Evolutionary conservation across 1,140 invertebrate genomes (phyloP).

Genomic region (Drosophila sucinea): DNA sequence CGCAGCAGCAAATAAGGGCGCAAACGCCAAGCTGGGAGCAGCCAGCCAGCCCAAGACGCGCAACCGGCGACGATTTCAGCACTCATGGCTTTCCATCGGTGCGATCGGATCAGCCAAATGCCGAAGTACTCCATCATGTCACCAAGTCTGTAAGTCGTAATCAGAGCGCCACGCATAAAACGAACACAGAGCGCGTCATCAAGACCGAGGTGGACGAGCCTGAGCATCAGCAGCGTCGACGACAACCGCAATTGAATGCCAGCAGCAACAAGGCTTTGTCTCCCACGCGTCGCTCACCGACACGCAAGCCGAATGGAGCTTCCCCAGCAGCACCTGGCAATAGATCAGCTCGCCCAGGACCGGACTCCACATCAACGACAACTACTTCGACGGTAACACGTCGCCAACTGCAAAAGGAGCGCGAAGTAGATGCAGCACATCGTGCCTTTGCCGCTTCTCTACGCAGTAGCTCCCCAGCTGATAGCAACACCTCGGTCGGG

Average conservation of each 20-base stretch:
- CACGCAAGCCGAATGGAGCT: constrained; percentile 20
- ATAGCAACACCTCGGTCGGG: constrained; percentile 57
- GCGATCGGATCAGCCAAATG: constrained; percentile 56
- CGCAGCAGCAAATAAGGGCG: constrained; percentile 12
- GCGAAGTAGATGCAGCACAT: constrained; percentile 86
- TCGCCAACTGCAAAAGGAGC: constrained; percentile 82
- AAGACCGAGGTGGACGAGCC: constrained; percentile 69
- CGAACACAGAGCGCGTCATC: constrained; percentile 66
- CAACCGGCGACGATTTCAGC: constrained; percentile 44
- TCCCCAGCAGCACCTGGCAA: constrained; percentile 33
- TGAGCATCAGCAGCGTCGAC: constrained; percentile 40
- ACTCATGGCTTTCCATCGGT: constrained; percentile 69
- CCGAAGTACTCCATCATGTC: constrained; percentile 38
- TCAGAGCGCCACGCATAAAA: constrained; percentile 54
- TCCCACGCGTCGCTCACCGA: constrained; percentile 34
- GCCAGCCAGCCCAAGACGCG: constrained; percentile 33
- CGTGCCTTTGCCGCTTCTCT: constrained; percentile 88
- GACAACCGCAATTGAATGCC: constrained; percentile 49
- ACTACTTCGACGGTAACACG: constrained; percentile 53
- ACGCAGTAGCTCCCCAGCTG: constrained; percentile 84
- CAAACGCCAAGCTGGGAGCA: constrained; percentile 53
- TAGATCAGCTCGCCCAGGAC: constrained; percentile 18
- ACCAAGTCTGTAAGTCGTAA: constrained; percentile 47
- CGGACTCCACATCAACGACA: constrained; percentile 28
- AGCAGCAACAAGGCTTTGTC: constrained; percentile 40